Conservation (phyloP, 2,113 vertebrate species). For the Rhinichthys klamathensis region DNA sequence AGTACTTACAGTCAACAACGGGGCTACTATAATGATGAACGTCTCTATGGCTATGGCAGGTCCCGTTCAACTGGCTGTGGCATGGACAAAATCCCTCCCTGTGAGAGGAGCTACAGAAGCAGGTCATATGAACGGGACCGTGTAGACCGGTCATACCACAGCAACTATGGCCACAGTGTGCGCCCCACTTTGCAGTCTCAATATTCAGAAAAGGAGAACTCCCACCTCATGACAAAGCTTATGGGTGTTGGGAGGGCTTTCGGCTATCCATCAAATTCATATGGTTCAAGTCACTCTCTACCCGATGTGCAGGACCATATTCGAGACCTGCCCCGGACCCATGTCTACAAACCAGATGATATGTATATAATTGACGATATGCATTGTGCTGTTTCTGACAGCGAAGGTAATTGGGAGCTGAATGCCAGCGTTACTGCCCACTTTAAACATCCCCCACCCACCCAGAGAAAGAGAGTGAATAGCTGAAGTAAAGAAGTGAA, state of each 20-base stretch:
- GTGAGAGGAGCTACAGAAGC: constrained; percentile 84
- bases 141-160: constrained; percentile 80
- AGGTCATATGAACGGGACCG: constrained; percentile 90
- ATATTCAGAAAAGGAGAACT: constrained; percentile 92
- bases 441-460: constrained; percentile 81
- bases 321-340: constrained; percentile 90
- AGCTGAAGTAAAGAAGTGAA: constrained; percentile 68
- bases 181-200: constrained; percentile 86
- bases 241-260: constrained; percentile 80
- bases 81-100: constrained; percentile 85
- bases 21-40: constrained; percentile 85
- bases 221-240: constrained; percentile 83
- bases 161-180: constrained; percentile 76
- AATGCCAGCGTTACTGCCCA: constrained; percentile 75
- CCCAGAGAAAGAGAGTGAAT: constrained; percentile 73
- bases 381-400: constrained; percentile 99
- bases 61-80: constrained; percentile 87
- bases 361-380: constrained; percentile 96
- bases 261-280: constrained; percentile 85
- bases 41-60: constrained; percentile 82
- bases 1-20: constrained; percentile 84
- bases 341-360: constrained; percentile 94
- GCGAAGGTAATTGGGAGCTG: constrained; percentile 96
- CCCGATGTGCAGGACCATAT: constrained; percentile 97
- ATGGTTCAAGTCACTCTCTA: constrained; percentile 98